These are phyloP conservation scores for Lottia gigantea DNA, from an alignment of 2,888 invertebrate genomes.

Conservation along the genomic window DNA sequence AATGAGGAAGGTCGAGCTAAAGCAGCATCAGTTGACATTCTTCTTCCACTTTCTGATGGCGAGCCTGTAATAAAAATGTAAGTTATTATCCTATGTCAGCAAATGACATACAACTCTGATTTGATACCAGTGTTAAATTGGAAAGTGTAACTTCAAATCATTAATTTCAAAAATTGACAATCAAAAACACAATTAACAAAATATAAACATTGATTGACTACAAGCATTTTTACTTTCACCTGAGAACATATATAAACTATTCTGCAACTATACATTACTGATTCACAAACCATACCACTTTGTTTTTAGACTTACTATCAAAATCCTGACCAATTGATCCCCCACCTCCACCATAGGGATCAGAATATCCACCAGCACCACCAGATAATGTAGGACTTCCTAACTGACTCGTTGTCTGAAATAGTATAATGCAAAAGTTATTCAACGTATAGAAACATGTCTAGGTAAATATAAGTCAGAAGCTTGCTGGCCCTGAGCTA, in stretches of 20 bases:
- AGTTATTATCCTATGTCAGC: neutral
- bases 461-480: neutral
- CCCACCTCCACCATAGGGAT: constrained; percentile 48
- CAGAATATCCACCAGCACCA: constrained; percentile 50
- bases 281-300: no score
- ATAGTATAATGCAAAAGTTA: constrained; percentile 17
- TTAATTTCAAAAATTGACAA: no score
- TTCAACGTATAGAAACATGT: no score
- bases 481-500: no score
- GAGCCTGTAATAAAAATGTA: constrained; percentile 12
- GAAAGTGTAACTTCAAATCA: no score
- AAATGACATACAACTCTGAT: neutral
- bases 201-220: no score
- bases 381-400: constrained; percentile 54
- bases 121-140: no score
- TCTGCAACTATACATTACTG: no score
- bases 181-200: no score
- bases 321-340: neutral
- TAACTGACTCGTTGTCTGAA: constrained; percentile 43
- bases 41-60: constrained; percentile 34
- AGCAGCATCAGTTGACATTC: constrained; percentile 77
- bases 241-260: no score
- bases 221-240: no score
- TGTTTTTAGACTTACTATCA: constrained; percentile 13
- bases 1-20: constrained; percentile 95